phyloP scores from a whole-genome alignment of 2,888 invertebrate genomes.

The Torymus tubicola region DNA sequence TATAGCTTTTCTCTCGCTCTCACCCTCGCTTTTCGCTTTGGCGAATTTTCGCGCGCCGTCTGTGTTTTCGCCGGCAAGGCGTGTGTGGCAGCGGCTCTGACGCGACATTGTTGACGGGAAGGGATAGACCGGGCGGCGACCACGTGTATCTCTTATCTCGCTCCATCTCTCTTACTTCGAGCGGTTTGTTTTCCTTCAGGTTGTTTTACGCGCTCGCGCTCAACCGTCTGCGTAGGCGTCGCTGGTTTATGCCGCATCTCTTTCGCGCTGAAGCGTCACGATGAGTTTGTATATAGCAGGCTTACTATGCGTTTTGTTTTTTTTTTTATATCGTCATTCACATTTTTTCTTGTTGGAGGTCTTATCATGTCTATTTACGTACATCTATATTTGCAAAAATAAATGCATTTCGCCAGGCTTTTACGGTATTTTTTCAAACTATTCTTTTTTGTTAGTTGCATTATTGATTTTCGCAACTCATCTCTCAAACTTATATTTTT shows the following conservation, averaged over 20 bases:
- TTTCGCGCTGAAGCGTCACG: background rate
- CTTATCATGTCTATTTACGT: too few species aligned
- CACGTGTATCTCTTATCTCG: constrained; percentile 61
- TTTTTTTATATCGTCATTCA: too few species aligned
- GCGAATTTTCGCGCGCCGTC: constrained; percentile 39
- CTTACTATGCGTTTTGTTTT: too few species aligned
- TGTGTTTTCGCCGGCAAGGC: constrained; percentile 16
- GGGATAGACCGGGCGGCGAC: constrained; percentile 53
- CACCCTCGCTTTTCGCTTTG: constrained; percentile 7
- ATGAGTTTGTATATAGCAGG: too few species aligned
- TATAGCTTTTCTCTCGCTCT: constrained; percentile 44
- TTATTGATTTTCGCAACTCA: too few species aligned
- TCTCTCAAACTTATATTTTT: too few species aligned
- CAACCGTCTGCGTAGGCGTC: background rate
- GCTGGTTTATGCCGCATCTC: too few species aligned
- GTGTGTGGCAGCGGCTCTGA: background rate
- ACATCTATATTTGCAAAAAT: too few species aligned
- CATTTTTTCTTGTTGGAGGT: too few species aligned
- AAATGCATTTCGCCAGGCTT: too few species aligned
- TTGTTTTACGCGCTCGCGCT: background rate
- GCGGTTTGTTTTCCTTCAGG: constrained; percentile 21
- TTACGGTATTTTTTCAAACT: too few species aligned
- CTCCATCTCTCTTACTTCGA: constrained; percentile 25
- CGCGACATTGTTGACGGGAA: constrained; percentile 38
- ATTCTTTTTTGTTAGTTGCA: too few species aligned